Base-by-base conservation (phyloP, 2,888 invertebrate species). In the Aporophyla nigra region DNA sequence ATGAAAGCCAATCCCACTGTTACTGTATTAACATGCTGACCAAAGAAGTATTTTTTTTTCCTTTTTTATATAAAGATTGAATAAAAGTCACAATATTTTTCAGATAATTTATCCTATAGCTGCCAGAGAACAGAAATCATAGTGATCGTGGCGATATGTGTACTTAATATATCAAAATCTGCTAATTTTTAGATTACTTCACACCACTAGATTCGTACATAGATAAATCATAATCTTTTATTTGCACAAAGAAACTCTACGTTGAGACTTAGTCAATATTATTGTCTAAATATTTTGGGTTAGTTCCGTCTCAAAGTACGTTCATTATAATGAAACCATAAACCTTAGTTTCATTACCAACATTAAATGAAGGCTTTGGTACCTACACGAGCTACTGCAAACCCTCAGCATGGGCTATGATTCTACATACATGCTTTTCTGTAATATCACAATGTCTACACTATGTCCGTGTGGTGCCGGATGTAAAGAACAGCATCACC, bases 241-340 rank as follows among this genome's bases (percentile, higher is more conserved):
- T 27, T 56, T 19, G 19, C 33, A 24, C 6, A 78, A 68, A 16
- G 19, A 76, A 63, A 63, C 7, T 7, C 16, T 46, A 33, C 33
- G n/a, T n/a, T 21, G 2, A 19, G 33, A 21, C 40, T 46, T 16
- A 19, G 46, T 78, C 51, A 76, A 59, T 46, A 63, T 76, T 76
- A 76, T 21, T 62, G 46, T 76, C 33, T 12, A 46, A 54, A 1
- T 12, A 27, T 76, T 77, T 62, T 9, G 16, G 19, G 12, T 49
- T 16, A 16, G 43, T 46, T 46, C 62, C 51, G 43, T 62, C n/a
- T 74, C 61, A 53, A 53, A 74, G 59, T 43, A 53, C 76, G 14
- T 3, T 21, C 16, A 24, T 5, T 12, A 43, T 27, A 72, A 7
- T 27, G 6, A 19, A 54, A 43, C n/a, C 19, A 58, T 40, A 56